A percentile compares a stretch with the other conserved stretches of the same genome.
phyloP scores from a whole-genome alignment of 64 coral and sea anemone species.

The Pocillopora damicornis region DNA sequence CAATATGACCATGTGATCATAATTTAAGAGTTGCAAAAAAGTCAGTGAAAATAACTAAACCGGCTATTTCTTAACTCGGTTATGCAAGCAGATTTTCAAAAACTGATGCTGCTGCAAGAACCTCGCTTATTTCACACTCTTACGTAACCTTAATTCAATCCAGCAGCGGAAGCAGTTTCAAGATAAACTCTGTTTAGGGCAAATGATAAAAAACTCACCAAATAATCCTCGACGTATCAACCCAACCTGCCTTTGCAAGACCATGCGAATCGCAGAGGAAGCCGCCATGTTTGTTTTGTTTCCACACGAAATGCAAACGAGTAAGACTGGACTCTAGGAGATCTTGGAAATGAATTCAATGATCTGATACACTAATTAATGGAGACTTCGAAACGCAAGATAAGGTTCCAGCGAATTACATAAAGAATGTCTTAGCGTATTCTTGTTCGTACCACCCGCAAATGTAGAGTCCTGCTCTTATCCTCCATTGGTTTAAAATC shows the following conservation, averaged over 20 bases:
- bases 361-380: too few species aligned
- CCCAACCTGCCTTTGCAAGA: constrained; percentile 30
- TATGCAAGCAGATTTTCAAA: background rate
- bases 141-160: background rate
- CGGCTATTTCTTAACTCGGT: background rate
- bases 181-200: background rate
- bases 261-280: background rate
- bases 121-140: background rate
- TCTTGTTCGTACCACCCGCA: background rate
- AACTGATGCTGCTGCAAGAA: background rate
- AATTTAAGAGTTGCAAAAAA: background rate
- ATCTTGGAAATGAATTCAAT: too few species aligned
- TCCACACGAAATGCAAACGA: too few species aligned
- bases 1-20: background rate
- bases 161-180: too few species aligned
- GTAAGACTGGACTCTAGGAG: too few species aligned
- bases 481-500: background rate
- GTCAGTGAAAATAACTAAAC: too few species aligned
- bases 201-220: constrained; percentile 23
- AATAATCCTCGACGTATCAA: constrained; percentile 39
- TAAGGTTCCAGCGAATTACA: too few species aligned
- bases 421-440: too few species aligned
- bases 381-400: too few species aligned
- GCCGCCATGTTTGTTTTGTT: constrained; percentile 43
- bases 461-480: too few species aligned